Base-by-base conservation (phyloP, 2,113 vertebrate genomes). In the Garra rufa region DNA sequence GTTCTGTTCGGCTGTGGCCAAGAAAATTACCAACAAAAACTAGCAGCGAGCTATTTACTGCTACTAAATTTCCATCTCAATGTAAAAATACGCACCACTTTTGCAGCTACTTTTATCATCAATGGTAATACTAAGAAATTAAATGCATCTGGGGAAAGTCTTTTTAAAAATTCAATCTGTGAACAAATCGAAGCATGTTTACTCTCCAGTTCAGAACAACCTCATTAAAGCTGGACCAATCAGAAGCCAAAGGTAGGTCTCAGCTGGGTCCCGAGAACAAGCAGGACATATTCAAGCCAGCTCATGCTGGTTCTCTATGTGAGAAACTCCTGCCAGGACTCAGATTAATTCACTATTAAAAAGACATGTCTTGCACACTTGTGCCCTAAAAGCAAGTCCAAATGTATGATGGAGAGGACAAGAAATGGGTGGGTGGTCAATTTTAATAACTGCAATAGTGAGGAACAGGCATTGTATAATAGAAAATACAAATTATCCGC, bases 221-320 rank as follows among this genome's bases (percentile, higher is more conserved):
- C 59, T 80, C 59, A 80, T 80, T 30, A 48, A 67, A 80, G n/a
- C n/a, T 28, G 57, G 76, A 61, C 11, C 41, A 8, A 26, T 30
- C 26, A 44, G 8, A 65, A n/a, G 15, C 8, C 41, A 28, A 41
- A 65, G 7, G 59, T 11, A 67, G 59, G 2, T 28, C 78, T 15
- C 59, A 67, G 17, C 41, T 48, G 14, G 9, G 15, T 19, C 15
- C 26, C 3, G 8, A 81, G 43, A 19, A 30, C 50, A 34, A 55
- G 50, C 38, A 11, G 13, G 19, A n/a, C 11, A 30, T 11, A 38
- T 34, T 34, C 9, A 57, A 41, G 9, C 34, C 21, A 26, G 38
- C 50, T 78, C 76, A 48, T 67, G 43, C 78, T 67, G 61, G 61
- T 67, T 69, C 57, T 28, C 13, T 65, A 7, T 74, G 43, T 6